Evolutionary conservation across 2,797 vertebrate species (phyloP).

Genomic region (Anguilla megastoma): DNA sequence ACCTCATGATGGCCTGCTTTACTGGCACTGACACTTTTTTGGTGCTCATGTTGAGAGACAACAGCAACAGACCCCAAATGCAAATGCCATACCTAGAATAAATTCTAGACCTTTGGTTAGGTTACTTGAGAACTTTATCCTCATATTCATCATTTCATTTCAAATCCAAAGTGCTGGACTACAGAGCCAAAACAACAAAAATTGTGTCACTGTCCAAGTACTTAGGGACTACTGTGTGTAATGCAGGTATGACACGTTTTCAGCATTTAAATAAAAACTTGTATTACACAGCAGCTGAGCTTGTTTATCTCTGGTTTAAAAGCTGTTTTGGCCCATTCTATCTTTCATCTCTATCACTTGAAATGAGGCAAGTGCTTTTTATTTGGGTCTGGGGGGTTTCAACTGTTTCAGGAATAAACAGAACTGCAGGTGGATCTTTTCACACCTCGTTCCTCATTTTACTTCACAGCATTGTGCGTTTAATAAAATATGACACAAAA

Average conservation of each 20-base stretch:
- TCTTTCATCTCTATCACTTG: constrained; percentile 4
- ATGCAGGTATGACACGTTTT: not conserved
- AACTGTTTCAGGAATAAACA: not conserved
- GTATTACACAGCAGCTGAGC: not conserved
- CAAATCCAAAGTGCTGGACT: no score
- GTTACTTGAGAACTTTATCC: no score
- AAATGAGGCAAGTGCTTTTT: not conserved
- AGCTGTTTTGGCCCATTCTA: not conserved
- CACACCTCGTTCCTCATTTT: not conserved
- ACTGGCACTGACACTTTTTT: not conserved
- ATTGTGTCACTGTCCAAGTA: no score
- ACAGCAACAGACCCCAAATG: not conserved
- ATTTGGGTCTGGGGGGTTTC: not conserved
- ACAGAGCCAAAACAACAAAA: no score
- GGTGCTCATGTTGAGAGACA: not conserved
- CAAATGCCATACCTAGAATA: no score
- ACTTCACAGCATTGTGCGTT: not conserved
- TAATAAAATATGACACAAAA: not conserved
- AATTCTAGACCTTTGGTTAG: not conserved
- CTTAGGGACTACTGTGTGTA: no score
- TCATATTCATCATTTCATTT: no score
- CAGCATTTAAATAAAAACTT: not conserved
- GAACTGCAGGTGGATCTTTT: not conserved
- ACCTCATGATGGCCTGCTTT: not conserved
- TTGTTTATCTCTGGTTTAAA: not conserved